Conservation (phyloP, 1,140 invertebrate genomes). For the Drosophila oshimai region DNA sequence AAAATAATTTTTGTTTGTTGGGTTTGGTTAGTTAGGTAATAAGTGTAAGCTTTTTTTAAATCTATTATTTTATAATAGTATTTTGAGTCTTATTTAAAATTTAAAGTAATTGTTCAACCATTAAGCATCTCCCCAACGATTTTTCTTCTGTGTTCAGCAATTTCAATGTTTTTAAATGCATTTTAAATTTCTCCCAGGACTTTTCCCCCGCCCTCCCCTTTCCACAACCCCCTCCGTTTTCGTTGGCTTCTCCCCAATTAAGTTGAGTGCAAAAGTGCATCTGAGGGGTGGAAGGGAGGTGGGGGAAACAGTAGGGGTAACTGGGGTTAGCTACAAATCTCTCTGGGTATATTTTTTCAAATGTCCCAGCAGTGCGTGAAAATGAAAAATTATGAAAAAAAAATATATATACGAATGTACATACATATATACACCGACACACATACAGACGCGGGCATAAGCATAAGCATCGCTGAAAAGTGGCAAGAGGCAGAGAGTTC, state of each 20-base stretch:
- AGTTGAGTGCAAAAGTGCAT: constrained; percentile 65
- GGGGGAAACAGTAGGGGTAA: constrained; percentile 15
- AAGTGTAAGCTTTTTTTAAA: no score
- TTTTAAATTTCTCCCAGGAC: constrained; percentile 45
- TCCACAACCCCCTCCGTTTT: neutral
- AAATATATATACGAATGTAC: constrained; percentile 18
- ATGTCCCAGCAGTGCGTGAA: constrained; percentile 77
- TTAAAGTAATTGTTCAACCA: neutral
- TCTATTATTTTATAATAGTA: neutral
- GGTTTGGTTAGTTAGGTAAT: no score
- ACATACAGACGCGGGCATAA: constrained; percentile 11
- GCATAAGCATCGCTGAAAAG: constrained; percentile 9
- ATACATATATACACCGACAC: neutral
- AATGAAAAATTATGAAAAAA: constrained; percentile 80
- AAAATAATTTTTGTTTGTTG: no score
- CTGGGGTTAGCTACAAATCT: constrained; percentile 55
- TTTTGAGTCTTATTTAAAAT: neutral
- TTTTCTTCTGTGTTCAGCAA: neutral
- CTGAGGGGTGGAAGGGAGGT: neutral
- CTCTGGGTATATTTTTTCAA: constrained; percentile 56
- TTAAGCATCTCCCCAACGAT: neutral
- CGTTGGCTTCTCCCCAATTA: constrained; percentile 60
- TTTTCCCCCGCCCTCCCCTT: neutral
- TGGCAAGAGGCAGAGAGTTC: constrained; percentile 57
- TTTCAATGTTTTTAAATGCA: constrained; percentile 38